Conservation (phyloP, 2,888 invertebrate genomes). For the Acronicta psi region DNA sequence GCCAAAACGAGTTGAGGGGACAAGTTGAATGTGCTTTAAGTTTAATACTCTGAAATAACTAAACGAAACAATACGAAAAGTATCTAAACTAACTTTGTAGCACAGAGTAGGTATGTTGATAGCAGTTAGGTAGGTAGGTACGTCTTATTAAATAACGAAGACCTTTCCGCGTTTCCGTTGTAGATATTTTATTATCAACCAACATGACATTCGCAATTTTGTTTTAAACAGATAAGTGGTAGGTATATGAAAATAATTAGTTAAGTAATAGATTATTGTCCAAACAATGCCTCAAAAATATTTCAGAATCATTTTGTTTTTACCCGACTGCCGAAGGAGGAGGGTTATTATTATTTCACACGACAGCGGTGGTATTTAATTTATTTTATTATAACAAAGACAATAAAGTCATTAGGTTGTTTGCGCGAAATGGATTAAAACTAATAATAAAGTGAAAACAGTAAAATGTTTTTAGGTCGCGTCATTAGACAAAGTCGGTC, state of each 20-base stretch:
- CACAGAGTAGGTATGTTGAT: no score
- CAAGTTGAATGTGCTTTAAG: no score
- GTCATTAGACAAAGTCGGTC: slow-evolving; percentile 9
- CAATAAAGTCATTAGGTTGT: slow-evolving; percentile 30
- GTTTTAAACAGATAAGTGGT: no score
- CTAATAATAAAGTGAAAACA: slow-evolving; percentile 5
- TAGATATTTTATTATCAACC: no score
- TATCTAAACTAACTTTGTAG: no score
- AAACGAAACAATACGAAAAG: no score
- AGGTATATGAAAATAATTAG: no score
- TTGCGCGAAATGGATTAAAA: slow-evolving; percentile 19
- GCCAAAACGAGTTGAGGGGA: no score
- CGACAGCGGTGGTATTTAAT: slow-evolving; percentile 17
- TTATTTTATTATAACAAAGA: slow-evolving; percentile 33
- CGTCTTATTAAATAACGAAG: slow-evolving; percentile 16
- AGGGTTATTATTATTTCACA: slow-evolving; percentile 42
- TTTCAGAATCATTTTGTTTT: slow-evolving; percentile 38
- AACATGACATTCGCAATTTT: no score
- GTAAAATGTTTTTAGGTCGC: slow-evolving; percentile 16
- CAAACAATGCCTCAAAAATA: slow-evolving; percentile 31
- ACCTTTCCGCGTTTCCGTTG: slow-evolving; percentile 34
- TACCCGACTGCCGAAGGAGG: no score
- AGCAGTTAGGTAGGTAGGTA: no score
- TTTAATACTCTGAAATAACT: no score
- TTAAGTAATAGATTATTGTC: slow-evolving; percentile 10